A percentile compares a stretch with the other conserved stretches of the same genome.
Evolutionary conservation across 2,113 vertebrate genomes (phyloP).

Genomic region (Anguilla japonica): DNA sequence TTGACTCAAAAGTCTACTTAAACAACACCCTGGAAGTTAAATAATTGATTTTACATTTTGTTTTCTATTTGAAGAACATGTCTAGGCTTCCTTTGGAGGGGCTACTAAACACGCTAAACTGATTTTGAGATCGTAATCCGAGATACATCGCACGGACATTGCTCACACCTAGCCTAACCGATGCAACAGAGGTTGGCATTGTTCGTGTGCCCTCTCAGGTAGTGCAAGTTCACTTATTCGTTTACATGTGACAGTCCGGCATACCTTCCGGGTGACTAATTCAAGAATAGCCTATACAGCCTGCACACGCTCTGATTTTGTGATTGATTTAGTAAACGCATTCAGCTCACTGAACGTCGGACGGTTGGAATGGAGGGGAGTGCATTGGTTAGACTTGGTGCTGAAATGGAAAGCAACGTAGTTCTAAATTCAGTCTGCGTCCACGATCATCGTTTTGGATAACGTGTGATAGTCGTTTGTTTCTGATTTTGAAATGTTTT

Average conservation of each 20-base stretch:
- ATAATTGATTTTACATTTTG: not conserved
- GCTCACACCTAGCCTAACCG: not conserved
- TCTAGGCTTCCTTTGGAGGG: not conserved
- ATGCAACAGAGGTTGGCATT: not conserved
- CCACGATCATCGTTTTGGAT: no score
- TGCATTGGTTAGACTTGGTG: constrained; percentile 22
- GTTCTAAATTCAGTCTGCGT: not conserved
- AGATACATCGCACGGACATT: not conserved
- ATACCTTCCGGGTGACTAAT: not conserved
- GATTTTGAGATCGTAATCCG: not conserved
- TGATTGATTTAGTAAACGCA: not conserved
- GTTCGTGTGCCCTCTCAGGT: not conserved
- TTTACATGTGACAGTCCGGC: not conserved
- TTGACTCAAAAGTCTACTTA: not conserved
- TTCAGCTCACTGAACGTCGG: not conserved
- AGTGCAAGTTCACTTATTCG: not conserved
- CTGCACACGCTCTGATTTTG: not conserved
- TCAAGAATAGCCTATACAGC: not conserved
- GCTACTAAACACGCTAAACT: not conserved
- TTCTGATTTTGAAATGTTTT: not conserved
- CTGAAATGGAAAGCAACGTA: constrained; percentile 39
- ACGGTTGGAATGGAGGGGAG: not conserved
- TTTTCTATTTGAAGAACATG: not conserved
- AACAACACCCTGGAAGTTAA: not conserved
- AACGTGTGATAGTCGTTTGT: not conserved